Conservation (phyloP, 2,797 vertebrate species). For the Muscicapa comitata region DNA sequence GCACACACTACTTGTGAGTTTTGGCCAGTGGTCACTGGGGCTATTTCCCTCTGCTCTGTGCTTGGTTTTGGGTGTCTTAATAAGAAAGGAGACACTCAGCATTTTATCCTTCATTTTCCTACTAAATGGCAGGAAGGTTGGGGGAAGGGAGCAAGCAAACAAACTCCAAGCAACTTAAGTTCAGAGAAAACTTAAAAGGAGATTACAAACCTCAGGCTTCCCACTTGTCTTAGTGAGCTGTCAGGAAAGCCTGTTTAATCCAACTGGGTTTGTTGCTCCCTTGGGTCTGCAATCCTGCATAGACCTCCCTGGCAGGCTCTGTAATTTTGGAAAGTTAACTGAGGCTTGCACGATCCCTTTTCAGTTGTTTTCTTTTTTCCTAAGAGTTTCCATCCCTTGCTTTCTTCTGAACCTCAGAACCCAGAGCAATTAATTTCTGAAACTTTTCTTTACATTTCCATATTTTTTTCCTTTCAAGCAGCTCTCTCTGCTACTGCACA, state of each 20-base stretch:
- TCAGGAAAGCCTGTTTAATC: conserved; percentile 36
- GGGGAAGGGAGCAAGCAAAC: conserved; percentile 5
- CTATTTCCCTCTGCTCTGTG: conserved; percentile 15
- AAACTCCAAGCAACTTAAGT: not conserved
- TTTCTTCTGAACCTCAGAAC: conserved; percentile 23
- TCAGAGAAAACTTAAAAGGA: conserved; percentile 20
- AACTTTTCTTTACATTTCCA: not conserved
- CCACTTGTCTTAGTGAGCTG: conserved; percentile 21
- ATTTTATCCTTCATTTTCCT: not conserved
- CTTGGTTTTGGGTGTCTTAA: conserved; percentile 19
- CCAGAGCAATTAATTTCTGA: not conserved
- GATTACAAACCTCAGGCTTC: not conserved
- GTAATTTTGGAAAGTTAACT: not conserved
- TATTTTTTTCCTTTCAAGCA: not conserved
- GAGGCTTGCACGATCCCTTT: not conserved
- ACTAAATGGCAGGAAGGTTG: not conserved
- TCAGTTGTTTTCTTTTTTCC: not conserved
- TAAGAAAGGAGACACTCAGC: not conserved
- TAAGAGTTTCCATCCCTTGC: not conserved
- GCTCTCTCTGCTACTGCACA: conserved; percentile 1
- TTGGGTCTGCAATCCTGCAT: not conserved
- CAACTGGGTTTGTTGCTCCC: conserved; percentile 32
- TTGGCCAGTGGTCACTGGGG: conserved; percentile 55
- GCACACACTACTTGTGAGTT: conserved; percentile 67
- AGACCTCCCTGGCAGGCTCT: conserved; percentile 41